Percentiles rank a stretch among this genome's conserved stretches.
phyloP scores from a whole-genome alignment of 1,140 invertebrate species.

The Meloidogyne chitwoodi region DNA sequence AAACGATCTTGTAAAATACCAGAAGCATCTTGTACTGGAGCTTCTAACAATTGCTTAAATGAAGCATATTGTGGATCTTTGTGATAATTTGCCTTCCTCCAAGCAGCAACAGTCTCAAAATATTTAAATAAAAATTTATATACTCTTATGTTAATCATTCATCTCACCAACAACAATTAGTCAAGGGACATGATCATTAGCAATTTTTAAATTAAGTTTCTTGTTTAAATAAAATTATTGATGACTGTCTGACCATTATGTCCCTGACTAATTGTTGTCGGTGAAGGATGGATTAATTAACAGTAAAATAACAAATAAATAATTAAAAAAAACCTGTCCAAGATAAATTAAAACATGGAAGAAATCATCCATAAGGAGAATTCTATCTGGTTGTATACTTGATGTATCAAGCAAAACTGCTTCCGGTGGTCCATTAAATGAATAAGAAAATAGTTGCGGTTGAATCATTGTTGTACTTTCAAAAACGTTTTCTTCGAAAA shows the following conservation, averaged over 20 bases:
- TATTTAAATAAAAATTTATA: slow-evolving; percentile 21
- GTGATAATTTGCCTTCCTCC: slow-evolving; percentile 88
- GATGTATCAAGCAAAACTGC: slow-evolving; percentile 93
- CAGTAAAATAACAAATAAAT: neutral
- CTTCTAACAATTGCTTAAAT: slow-evolving; percentile 89
- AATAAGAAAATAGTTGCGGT: slow-evolving; percentile 95
- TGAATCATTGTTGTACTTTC: slow-evolving; percentile 99
- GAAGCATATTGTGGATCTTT: slow-evolving; percentile 93
- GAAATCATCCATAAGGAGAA: slow-evolving; percentile 98
- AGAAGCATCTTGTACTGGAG: slow-evolving; percentile 92
- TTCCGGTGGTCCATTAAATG: slow-evolving; percentile 92
- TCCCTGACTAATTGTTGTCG: too few species aligned
- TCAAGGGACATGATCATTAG: too few species aligned
- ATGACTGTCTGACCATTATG: too few species aligned
- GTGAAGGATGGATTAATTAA: neutral
- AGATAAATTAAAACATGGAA: slow-evolving; percentile 99
- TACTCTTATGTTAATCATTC: too few species aligned
- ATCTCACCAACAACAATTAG: too few species aligned
- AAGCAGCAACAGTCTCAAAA: slow-evolving; percentile 84
- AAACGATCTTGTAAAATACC: slow-evolving; percentile 91
- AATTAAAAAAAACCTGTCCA: slow-evolving; percentile 69
- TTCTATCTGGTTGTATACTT: slow-evolving; percentile 91
- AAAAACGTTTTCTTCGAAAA: slow-evolving; percentile 91
- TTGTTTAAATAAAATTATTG: too few species aligned
- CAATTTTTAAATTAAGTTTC: too few species aligned